Base-by-base conservation (phyloP, 1,140 invertebrate genomes). In the Pseudachorutes palmiensis region DNA sequence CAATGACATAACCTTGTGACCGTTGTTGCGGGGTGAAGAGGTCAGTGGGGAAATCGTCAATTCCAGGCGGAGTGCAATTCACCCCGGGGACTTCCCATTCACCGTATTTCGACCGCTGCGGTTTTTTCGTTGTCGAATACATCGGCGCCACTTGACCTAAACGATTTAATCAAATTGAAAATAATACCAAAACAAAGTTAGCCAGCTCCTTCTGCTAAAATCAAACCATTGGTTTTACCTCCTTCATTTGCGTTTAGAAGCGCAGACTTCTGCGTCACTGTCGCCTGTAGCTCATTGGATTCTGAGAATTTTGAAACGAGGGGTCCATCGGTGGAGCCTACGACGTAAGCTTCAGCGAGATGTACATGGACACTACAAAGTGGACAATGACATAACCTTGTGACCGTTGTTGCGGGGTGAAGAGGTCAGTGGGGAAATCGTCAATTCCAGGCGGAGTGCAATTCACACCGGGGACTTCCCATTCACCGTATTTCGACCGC, bases 361-460 rank as follows among this genome's bases (percentile, higher is more conserved):
- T 76, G 73, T 80, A 81, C 51, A 78, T 72, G 1, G 78, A 77
- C 0, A 80, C 65, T 1, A 80, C 16, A 55, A 80, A 70, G 66
- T 81, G 80, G 12, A 81, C 58, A 31, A 78, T 49, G 24, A 81
- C 75, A 51, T 73, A 80, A 32, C 80, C 72, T 14, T 67, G 41
- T 41, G 62, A 61, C 30, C 72, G 32, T 61, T 73, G 74, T 16
- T 71, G 69, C 36, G 75, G 75, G 1, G 74, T 78, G 62, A 80
- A 79, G 49, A 77, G 69, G 72, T 80, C 79, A n/a, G 74, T 62
- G 12, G 79, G 79, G 64, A 80, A 80, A 48, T 80, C 75, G 29
- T 76, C 70, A 29, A 76, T 73, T 22, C 66, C 70, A 22, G 66
- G 70, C 3, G 70, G 70, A 19, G 70, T 71, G 41, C 70, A 71